phyloP scores from a whole-genome alignment of 2,113 vertebrate genomes.

The Ahaetulla prasina region DNA sequence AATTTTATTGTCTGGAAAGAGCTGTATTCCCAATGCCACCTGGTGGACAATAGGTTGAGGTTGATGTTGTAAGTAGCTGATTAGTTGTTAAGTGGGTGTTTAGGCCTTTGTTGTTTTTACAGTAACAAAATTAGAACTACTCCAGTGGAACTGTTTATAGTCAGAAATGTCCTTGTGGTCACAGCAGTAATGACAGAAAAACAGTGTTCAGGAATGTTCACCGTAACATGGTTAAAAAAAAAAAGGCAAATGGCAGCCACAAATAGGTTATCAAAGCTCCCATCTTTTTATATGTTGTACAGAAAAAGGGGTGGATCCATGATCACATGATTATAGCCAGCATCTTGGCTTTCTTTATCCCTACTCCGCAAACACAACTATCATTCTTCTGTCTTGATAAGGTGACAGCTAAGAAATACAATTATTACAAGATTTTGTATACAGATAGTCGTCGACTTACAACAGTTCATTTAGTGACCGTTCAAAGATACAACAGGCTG shows the following conservation, averaged over 20 bases:
- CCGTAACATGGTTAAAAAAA: background rate
- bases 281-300: background rate
- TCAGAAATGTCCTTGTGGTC: background rate
- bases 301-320: background rate
- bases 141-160: background rate
- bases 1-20: background rate
- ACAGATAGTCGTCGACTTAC: background rate
- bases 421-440: background rate
- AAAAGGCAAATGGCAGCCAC: background rate
- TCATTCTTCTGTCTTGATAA: background rate
- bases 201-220: background rate
- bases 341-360: background rate
- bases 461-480: background rate
- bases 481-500: background rate
- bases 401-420: background rate
- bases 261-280: background rate
- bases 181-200: background rate
- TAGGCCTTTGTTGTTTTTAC: background rate
- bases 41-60: background rate
- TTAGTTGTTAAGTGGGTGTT: background rate
- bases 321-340: background rate
- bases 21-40: background rate
- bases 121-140: background rate
- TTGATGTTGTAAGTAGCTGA: background rate
- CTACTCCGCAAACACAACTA: background rate